A percentile compares a stretch with the other conserved stretches of the same genome.
Conservation (phyloP, 2,888 invertebrate genomes). For the Deladenus siricidicola region DNA sequence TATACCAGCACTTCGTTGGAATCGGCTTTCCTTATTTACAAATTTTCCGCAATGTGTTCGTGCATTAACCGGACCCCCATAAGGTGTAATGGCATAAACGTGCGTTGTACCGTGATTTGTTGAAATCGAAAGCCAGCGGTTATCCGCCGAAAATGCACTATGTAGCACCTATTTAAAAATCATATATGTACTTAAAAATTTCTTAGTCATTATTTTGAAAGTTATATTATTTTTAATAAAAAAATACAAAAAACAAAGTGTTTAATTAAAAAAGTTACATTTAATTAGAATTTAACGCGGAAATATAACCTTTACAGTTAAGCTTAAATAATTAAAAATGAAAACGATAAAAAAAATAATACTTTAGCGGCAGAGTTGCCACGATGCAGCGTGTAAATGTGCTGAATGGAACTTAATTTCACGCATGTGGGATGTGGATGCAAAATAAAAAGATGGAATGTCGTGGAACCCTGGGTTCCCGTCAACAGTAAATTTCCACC, state of each 20-base stretch:
- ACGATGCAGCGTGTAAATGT: constrained; percentile 83
- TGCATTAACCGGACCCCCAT: constrained; percentile 70
- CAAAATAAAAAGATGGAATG: constrained; percentile 84
- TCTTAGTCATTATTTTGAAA: too few species aligned
- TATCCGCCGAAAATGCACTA: constrained; percentile 81
- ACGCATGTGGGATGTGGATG: constrained; percentile 81
- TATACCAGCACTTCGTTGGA: constrained; percentile 79
- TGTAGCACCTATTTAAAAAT: constrained; percentile 69
- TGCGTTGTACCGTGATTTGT: constrained; percentile 89
- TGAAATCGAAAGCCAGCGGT: constrained; percentile 88
- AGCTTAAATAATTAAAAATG: not conserved
- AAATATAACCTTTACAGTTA: not conserved
- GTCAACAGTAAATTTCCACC: constrained; percentile 54
- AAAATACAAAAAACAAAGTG: too few species aligned
- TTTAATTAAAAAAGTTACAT: constrained; percentile 11
- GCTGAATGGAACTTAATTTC: constrained; percentile 69
- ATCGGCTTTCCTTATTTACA: constrained; percentile 69
- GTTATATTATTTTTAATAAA: too few species aligned
- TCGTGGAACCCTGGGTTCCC: constrained; percentile 55
- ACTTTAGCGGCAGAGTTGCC: constrained; percentile 94
- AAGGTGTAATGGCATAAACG: constrained; percentile 90
- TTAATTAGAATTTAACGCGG: not conserved
- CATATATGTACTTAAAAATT: too few species aligned
- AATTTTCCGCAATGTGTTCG: constrained; percentile 91
- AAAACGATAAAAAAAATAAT: not conserved